Conservation (phyloP, 1,140 invertebrate genomes). For the Drosophila burlai region DNA sequence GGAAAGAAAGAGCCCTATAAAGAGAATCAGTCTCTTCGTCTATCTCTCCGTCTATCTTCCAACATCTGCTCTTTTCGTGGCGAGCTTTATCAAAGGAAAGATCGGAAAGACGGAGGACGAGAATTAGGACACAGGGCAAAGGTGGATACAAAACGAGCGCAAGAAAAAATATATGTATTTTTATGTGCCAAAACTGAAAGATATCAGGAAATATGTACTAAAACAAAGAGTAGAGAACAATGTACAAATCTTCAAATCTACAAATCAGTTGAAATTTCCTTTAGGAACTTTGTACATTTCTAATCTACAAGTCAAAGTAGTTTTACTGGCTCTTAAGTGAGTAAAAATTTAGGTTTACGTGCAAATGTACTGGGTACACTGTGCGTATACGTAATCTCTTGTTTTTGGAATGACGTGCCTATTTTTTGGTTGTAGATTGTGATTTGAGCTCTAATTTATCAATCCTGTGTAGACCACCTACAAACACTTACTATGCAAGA, state of each 20-base stretch:
- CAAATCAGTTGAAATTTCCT: not conserved
- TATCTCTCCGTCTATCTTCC: slow-evolving; percentile 24
- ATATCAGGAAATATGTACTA: not conserved
- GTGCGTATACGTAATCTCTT: not conserved
- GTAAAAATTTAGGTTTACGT: not conserved
- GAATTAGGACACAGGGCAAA: slow-evolving; percentile 49
- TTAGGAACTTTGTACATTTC: slow-evolving; percentile 1
- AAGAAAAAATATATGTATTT: not conserved
- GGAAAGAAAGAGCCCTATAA: slow-evolving; percentile 22
- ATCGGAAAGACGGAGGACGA: slow-evolving; percentile 10
- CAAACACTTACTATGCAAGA: not conserved
- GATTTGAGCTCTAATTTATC: not conserved
- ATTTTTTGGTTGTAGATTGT: not conserved
- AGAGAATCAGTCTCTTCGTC: slow-evolving; percentile 25
- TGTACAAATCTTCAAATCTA: not conserved
- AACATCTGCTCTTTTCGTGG: slow-evolving; percentile 6
- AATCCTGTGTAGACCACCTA: not conserved
- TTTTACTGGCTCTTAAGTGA: not conserved
- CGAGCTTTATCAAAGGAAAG: slow-evolving; percentile 25
- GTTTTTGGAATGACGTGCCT: slow-evolving; percentile 1
- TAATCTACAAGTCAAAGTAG: slow-evolving; percentile 1
- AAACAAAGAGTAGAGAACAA: too few species aligned
- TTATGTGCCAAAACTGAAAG: slow-evolving; percentile 3
- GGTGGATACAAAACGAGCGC: slow-evolving; percentile 6
- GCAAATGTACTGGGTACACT: slow-evolving; percentile 3